Evolutionary conservation across 2,113 vertebrate species (phyloP).

Genomic region (Noturus placidus): DNA sequence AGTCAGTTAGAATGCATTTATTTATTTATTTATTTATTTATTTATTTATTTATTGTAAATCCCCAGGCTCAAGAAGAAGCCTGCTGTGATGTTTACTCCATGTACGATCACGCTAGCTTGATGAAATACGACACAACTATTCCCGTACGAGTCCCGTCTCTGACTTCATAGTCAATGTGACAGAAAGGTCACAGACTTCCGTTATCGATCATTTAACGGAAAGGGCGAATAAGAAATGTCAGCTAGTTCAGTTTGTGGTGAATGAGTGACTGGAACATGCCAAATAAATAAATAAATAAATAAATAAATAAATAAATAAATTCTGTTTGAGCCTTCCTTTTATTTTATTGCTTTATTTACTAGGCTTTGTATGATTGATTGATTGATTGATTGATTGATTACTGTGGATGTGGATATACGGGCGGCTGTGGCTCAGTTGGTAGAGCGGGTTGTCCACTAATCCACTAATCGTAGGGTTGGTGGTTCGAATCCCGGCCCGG

Average conservation of each 20-base stretch:
- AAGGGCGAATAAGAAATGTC: slow-evolving; percentile 25
- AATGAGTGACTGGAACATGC: neutral
- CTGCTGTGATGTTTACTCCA: neutral
- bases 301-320: neutral
- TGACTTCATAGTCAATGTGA: neutral
- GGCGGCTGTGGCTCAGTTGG: no score
- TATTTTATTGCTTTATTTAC: neutral
- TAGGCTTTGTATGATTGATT: neutral
- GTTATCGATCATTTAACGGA: slow-evolving; percentile 5
- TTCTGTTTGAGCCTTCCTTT: no score
- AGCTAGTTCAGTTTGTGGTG: slow-evolving; percentile 4
- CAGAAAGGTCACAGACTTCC: neutral
- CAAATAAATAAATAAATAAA: neutral
- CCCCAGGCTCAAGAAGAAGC: neutral
- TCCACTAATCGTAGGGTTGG: no score
- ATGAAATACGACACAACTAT: neutral
- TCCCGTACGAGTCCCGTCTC: neutral
- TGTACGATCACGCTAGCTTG: neutral
- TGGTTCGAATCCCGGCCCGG: no score
- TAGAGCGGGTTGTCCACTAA: no score
- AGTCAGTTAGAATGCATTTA: no score
- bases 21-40: no score
- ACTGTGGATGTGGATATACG: no score
- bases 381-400: no score
- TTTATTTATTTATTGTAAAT: no score